These are phyloP conservation scores for Amphilophus citrinellus DNA, from an alignment of 2,113 vertebrate species.

Conservation along the genomic window DNA sequence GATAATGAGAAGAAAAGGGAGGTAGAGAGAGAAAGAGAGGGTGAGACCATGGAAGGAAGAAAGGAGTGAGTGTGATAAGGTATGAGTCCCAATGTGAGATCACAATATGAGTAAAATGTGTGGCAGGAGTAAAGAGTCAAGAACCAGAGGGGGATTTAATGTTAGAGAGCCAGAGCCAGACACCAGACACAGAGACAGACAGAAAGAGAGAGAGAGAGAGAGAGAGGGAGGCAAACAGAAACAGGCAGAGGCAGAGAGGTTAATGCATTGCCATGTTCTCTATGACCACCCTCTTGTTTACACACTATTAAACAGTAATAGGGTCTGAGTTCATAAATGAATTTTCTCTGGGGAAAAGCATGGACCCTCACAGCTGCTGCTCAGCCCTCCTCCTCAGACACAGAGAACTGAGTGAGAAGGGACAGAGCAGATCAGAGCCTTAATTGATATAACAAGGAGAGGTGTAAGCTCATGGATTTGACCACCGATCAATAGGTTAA, in stretches of 20 bases:
- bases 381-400: conserved; percentile 28
- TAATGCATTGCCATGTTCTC: conserved; percentile 61
- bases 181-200: conserved; percentile 32
- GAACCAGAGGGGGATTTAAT: conserved; percentile 35
- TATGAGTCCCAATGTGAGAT: conserved; percentile 22
- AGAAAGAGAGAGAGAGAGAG: conserved; percentile 8
- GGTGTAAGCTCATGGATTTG: conserved; percentile 46
- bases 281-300: conserved; percentile 67
- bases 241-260: conserved; percentile 55
- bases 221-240: conserved; percentile 17
- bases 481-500: conserved; percentile 62
- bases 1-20: conserved; percentile 53
- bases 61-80: conserved; percentile 32
- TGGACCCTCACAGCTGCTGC: conserved; percentile 28
- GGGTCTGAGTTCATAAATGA: conserved; percentile 63
- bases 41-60: conserved; percentile 54
- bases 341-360: conserved; percentile 48
- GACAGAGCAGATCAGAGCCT: conserved; percentile 41
- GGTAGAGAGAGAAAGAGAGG: conserved; percentile 54
- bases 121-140: conserved; percentile 27
- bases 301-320: conserved; percentile 72
- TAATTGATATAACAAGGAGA: conserved; percentile 64
- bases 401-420: conserved; percentile 6
- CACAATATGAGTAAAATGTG: conserved; percentile 30
- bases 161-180: conserved; percentile 28